A percentile compares a stretch with the other conserved stretches of the same genome.
Evolutionary conservation across 2,113 vertebrate genomes (phyloP).

Genomic region (Pelobates fuscus): DNA sequence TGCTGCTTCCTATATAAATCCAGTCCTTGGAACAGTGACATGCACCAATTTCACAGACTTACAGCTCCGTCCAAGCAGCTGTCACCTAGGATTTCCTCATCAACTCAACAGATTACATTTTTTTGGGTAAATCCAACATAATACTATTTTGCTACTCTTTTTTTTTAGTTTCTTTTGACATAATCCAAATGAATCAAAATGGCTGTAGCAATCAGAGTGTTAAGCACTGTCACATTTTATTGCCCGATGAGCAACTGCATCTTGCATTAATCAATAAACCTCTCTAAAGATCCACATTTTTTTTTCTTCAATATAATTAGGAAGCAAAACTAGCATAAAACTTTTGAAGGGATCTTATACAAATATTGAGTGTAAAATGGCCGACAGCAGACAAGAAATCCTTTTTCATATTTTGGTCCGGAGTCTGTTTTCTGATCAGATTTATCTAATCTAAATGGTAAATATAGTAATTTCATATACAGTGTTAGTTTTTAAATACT

Average conservation of each 20-base stretch:
- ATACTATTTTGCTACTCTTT: slow-evolving; percentile 49
- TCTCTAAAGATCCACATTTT: too few species aligned
- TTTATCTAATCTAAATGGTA: too few species aligned
- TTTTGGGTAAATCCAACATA: slow-evolving; percentile 39
- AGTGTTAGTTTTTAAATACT: too few species aligned
- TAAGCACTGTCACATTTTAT: slow-evolving; percentile 11
- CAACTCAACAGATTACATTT: slow-evolving; percentile 44
- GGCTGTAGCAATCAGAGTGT: slow-evolving; percentile 13
- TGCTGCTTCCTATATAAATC: slow-evolving; percentile 43
- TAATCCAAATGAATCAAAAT: slow-evolving; percentile 39
- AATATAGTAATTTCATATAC: too few species aligned
- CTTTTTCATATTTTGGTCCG: too few species aligned
- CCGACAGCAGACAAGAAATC: too few species aligned
- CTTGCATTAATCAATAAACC: background rate
- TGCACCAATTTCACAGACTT: slow-evolving; percentile 45
- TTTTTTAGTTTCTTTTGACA: slow-evolving; percentile 40
- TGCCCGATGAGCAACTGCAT: background rate
- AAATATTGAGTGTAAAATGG: too few species aligned
- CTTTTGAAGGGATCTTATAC: too few species aligned
- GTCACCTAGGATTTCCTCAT: slow-evolving; percentile 47
- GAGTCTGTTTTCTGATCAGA: too few species aligned
- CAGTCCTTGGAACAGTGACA: slow-evolving; percentile 16
- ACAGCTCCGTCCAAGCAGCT: slow-evolving; percentile 44
- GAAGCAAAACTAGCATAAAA: background rate
- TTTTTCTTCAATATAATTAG: background rate